These are phyloP conservation scores for Flexamia atlantica DNA, from an alignment of 2,888 invertebrate species.

Conservation along the genomic window DNA sequence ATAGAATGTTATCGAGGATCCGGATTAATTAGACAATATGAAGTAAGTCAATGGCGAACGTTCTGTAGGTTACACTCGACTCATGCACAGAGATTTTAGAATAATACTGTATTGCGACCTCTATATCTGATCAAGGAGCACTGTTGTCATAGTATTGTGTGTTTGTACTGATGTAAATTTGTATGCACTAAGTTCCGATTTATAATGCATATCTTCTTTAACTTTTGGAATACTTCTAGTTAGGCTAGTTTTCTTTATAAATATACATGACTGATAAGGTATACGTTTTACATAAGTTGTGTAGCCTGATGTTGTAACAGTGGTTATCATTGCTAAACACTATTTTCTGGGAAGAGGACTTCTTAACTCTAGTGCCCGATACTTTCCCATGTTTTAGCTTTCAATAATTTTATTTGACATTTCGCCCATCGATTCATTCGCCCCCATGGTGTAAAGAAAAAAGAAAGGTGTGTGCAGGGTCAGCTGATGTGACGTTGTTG, in stretches of 20 bases:
- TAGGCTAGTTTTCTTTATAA: constrained; percentile 9
- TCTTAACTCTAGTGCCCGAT: background rate
- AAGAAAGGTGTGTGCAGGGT: too few species aligned
- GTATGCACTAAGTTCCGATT: constrained; percentile 43
- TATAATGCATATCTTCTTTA: constrained; percentile 41
- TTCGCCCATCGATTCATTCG: too few species aligned
- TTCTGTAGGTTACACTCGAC: background rate
- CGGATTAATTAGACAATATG: background rate
- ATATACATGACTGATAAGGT: constrained; percentile 52
- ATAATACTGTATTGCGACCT: constrained; percentile 5
- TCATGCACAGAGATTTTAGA: constrained; percentile 14
- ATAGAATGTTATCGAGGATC: background rate
- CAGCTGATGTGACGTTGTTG: too few species aligned
- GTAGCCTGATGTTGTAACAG: constrained; percentile 14
- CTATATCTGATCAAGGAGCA: constrained; percentile 19
- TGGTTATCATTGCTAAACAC: background rate
- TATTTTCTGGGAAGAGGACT: background rate
- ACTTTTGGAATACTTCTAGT: constrained; percentile 35
- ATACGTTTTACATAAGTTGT: constrained; percentile 24
- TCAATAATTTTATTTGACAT: background rate
- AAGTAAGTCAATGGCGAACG: background rate
- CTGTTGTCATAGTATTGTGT: constrained; percentile 43
- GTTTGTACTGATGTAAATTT: constrained; percentile 48
- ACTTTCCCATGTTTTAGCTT: background rate
- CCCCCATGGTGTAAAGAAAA: too few species aligned